These are phyloP conservation scores for Benthosema pterotum DNA, from an alignment of 2,797 vertebrate species.

Conservation along the genomic window DNA sequence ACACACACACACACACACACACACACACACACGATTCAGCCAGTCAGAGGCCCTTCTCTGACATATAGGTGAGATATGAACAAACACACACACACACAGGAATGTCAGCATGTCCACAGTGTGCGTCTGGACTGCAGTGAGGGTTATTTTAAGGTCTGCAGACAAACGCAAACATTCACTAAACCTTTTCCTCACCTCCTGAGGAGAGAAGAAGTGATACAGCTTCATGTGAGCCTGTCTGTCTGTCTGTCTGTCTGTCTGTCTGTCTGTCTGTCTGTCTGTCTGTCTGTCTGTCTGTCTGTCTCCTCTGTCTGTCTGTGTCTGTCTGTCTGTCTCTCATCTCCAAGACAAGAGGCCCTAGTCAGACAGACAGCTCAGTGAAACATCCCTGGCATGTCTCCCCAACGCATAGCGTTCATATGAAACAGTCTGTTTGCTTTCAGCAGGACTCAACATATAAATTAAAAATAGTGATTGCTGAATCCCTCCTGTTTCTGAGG, in stretches of 20 bases:
- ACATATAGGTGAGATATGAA: slow-evolving; percentile 46
- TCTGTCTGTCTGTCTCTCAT: not conserved
- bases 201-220: not conserved
- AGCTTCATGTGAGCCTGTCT: not conserved
- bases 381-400: not conserved
- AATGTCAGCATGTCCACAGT: slow-evolving; percentile 46
- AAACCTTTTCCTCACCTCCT: not conserved
- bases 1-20: slow-evolving; percentile 21
- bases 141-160: slow-evolving; percentile 58
- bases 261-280: not conserved
- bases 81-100: slow-evolving; percentile 29
- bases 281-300: not conserved
- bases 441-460: no score
- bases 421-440: not conserved
- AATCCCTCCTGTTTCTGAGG: no score
- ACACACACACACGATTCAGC: no score
- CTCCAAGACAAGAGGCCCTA: no score
- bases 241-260: not conserved
- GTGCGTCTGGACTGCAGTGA: slow-evolving; percentile 32
- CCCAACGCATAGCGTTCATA: not conserved
- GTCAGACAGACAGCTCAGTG: slow-evolving; percentile 1
- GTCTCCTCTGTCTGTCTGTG: not conserved
- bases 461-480: no score
- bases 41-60: slow-evolving; percentile 44
- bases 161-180: slow-evolving; percentile 30